A percentile compares a stretch with the other conserved stretches of the same genome.
Evolutionary conservation across 2,888 invertebrate genomes (phyloP).

Genomic region (Lepidonotus clava): DNA sequence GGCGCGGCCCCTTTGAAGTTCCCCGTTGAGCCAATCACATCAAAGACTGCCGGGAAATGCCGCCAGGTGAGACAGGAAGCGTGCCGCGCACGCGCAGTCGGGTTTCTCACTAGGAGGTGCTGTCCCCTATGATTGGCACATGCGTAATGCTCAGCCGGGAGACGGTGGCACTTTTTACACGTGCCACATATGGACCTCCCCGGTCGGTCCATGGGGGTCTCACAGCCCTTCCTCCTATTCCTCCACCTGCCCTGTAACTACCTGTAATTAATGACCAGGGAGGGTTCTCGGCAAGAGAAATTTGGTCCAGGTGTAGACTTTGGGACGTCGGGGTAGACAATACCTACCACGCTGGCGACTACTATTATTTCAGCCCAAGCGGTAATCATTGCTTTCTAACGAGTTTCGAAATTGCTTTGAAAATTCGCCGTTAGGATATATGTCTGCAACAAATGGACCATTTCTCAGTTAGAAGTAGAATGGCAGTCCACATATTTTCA

Average conservation of each 20-base stretch:
- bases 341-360: too few relatives aligned
- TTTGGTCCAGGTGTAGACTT: neutral
- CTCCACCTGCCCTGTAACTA: conserved; percentile 9
- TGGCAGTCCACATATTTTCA: too few relatives aligned
- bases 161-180: neutral
- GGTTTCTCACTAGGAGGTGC: neutral
- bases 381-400: too few relatives aligned
- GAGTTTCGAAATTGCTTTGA: too few relatives aligned
- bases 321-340: neutral
- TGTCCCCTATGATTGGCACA: neutral
- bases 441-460: too few relatives aligned
- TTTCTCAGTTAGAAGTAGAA: too few relatives aligned
- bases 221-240: neutral
- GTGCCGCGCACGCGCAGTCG: conserved; percentile 13
- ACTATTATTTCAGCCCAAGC: too few relatives aligned
- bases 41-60: neutral
- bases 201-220: neutral
- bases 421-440: too few relatives aligned
- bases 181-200: conserved; percentile 2
- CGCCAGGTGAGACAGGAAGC: conserved; percentile 13
- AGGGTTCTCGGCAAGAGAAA: neutral
- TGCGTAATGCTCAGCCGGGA: neutral
- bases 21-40: neutral
- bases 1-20: neutral
- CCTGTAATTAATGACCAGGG: neutral